Evolutionary conservation across 1,140 invertebrate genomes (phyloP), one percentile per base, ranked within the genome.

Genomic region (Radopholus similis): DNA sequence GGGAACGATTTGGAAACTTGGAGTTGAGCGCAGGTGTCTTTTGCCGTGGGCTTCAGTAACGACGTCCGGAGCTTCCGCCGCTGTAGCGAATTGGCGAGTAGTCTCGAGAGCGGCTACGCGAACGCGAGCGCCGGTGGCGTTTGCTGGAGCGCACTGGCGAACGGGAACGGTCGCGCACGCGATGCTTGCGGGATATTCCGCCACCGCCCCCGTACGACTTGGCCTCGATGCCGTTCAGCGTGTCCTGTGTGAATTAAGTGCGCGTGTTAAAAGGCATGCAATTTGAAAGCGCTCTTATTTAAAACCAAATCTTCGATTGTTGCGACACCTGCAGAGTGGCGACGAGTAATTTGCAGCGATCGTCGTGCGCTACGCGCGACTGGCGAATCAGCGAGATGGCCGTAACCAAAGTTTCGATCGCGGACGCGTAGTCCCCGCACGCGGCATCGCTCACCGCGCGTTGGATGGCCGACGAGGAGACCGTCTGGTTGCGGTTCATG

Each of bases 311-410:
- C 34, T n/a, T 13, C 0, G 21, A 56, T 60, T 51, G 11, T 6
- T 5, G 32, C 35, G 23, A 5, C n/a, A 72, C 76, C 57, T 78
- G 68, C 15, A 81, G 60, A 30, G 72, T 63, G 11, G 59, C 94
- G 59, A 98, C 95, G 11, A 98, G 85, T 72, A 97, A 95, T 86
- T 97, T 97, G 86, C 95, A 98, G 42, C 95, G 87, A 82, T 98
- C 95, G 85, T 98, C 95, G 80, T 91, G 89, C 0, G 95, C 91
- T 63, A 95, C 92, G 85, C 97, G 96, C 21, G 94, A 97, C 85
- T 97, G 93, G 85, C 96, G 97, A 67, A 99, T 98, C 21, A 99
- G 85, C 4, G 93, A 96, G 74, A 98, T 97, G 2, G 95, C 95
- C 1, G 95, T 99, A 4, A 96, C 92, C 65, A 99, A 85, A 4